Evolutionary conservation across 2,797 vertebrate species (phyloP).

Genomic region (Cirrhinus molitorella): DNA sequence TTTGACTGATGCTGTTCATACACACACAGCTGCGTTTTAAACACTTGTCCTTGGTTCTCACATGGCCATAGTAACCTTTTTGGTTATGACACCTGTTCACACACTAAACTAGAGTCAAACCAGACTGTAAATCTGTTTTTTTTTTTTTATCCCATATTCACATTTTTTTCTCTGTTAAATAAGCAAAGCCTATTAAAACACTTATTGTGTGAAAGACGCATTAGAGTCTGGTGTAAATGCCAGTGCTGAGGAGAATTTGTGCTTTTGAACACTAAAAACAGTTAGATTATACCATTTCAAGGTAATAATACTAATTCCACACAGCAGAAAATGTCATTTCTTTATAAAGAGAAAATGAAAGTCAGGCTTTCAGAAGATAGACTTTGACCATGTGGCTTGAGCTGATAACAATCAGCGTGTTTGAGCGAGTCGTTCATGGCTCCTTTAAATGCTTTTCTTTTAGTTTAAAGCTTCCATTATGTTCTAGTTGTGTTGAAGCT

Average conservation of each 20-base stretch:
- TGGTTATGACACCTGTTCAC: constrained; percentile 8
- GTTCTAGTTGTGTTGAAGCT: background rate
- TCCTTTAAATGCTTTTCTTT: background rate
- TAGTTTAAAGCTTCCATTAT: constrained; percentile 24
- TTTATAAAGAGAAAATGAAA: background rate
- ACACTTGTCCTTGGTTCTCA: constrained; percentile 35
- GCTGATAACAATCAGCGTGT: constrained; percentile 9
- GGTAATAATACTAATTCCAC: background rate
- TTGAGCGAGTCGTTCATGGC: background rate
- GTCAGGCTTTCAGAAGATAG: background rate
- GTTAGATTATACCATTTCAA: background rate
- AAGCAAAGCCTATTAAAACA: background rate
- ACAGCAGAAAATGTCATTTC: background rate
- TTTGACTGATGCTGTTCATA: constrained; percentile 30
- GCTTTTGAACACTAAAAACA: background rate
- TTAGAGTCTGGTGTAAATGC: background rate
- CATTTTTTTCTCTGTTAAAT: background rate
- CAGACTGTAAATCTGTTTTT: background rate
- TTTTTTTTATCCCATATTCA: background rate
- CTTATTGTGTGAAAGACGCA: background rate
- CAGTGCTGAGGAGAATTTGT: background rate
- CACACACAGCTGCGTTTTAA: constrained; percentile 36
- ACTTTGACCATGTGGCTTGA: constrained; percentile 8
- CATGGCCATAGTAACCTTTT: constrained; percentile 6
- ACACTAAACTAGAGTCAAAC: constrained; percentile 5